Evolutionary conservation across 1,140 invertebrate genomes (phyloP).

Genomic region (Zaprionus africanus): DNA sequence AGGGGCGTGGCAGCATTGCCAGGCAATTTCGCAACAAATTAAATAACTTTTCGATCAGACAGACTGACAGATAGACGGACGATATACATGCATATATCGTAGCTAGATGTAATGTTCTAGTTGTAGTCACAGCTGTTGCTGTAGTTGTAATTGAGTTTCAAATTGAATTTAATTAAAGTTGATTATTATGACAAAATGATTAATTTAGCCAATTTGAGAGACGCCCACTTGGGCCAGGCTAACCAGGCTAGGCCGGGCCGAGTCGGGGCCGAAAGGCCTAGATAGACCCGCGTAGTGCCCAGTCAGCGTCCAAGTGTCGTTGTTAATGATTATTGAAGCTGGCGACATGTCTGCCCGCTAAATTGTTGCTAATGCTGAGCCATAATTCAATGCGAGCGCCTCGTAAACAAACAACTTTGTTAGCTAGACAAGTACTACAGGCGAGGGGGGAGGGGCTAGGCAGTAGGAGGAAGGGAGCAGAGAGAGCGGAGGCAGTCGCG

Average conservation of each 20-base stretch:
- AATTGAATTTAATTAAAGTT: slow-evolving; percentile 77
- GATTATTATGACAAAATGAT: slow-evolving; percentile 76
- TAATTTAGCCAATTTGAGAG: slow-evolving; percentile 70
- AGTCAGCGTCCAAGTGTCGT: slow-evolving; percentile 53
- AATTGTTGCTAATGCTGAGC: slow-evolving; percentile 68
- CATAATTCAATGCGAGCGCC: slow-evolving; percentile 74
- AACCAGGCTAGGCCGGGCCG: neutral
- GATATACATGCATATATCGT: neutral
- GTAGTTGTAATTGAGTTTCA: slow-evolving; percentile 36
- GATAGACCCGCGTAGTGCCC: slow-evolving; percentile 22
- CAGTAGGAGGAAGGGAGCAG: neutral
- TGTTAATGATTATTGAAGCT: slow-evolving; percentile 69
- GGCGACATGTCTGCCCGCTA: slow-evolving; percentile 64
- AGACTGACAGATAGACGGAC: slow-evolving; percentile 19
- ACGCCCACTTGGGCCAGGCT: slow-evolving; percentile 61
- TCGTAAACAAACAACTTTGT: slow-evolving; percentile 80
- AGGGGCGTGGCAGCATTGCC: slow-evolving; percentile 9
- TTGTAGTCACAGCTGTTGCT: slow-evolving; percentile 1
- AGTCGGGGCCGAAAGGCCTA: slow-evolving; percentile 25
- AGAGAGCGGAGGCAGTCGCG: neutral
- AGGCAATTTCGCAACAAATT: slow-evolving; percentile 61
- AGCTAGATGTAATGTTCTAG: too few species aligned
- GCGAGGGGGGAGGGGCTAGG: neutral
- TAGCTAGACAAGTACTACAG: slow-evolving; percentile 19
- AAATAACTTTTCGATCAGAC: slow-evolving; percentile 43